Evolutionary conservation across 2,113 vertebrate genomes (phyloP).

Genomic region (Marmota flaviventris): DNA sequence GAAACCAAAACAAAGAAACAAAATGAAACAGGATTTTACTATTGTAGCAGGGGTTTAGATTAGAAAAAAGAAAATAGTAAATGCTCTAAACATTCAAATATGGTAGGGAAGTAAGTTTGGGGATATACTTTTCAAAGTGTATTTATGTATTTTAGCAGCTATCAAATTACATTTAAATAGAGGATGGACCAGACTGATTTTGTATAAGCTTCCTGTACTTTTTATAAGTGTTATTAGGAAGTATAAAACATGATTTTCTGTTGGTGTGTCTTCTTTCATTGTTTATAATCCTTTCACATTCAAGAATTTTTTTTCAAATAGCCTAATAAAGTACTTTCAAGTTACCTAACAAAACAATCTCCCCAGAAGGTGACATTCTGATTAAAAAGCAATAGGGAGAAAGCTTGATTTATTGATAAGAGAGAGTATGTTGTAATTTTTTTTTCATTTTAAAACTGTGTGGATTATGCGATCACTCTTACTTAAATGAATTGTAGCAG

Average conservation of each 20-base stretch:
- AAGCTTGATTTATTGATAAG: slow-evolving; percentile 58
- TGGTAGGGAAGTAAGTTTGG: background rate
- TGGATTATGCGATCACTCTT: background rate
- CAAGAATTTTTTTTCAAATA: slow-evolving; percentile 54
- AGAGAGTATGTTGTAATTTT: background rate
- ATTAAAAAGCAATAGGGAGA: slow-evolving; percentile 64
- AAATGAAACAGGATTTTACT: background rate
- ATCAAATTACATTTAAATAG: slow-evolving; percentile 4
- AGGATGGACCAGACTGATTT: background rate
- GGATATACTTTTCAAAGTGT: background rate
- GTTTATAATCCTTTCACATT: slow-evolving; percentile 36
- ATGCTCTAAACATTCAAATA: background rate
- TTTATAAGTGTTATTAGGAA: background rate
- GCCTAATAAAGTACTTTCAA: slow-evolving; percentile 60
- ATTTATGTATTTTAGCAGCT: background rate
- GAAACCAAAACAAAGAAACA: background rate
- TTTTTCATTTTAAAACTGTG: background rate
- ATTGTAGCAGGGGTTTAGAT: background rate
- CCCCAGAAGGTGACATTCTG: slow-evolving; percentile 51
- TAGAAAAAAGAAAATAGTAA: background rate
- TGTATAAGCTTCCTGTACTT: background rate
- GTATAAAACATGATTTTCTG: background rate
- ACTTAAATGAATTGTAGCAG: slow-evolving; percentile 42
- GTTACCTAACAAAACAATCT: slow-evolving; percentile 70
- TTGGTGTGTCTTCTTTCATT: slow-evolving; percentile 5